Conservation (phyloP, 2,888 invertebrate species). For the Chaitophorus viminalis region DNA sequence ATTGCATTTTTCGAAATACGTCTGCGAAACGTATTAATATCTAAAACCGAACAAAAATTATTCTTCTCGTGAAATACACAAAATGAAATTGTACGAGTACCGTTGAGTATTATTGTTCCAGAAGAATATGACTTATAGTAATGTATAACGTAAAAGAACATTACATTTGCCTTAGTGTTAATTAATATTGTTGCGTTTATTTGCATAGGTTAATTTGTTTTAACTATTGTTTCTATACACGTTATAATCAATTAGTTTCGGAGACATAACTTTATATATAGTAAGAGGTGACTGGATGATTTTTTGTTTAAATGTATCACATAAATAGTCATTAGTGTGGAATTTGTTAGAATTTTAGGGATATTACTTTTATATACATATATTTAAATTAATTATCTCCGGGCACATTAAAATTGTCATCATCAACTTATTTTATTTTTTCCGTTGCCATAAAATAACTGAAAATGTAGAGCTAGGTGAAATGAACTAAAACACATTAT, state of each 20-base stretch:
- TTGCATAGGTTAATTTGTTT: not conserved
- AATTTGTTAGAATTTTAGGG: not conserved
- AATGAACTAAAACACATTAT: not conserved
- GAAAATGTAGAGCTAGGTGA: not conserved
- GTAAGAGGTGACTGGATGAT: not conserved
- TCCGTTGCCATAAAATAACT: not conserved
- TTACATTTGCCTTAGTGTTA: too few species aligned
- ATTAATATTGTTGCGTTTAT: not conserved
- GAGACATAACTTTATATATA: not conserved
- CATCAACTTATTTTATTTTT: not conserved
- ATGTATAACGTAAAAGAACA: too few species aligned
- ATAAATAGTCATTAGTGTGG: not conserved
- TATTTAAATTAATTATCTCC: not conserved
- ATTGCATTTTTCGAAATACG: not conserved
- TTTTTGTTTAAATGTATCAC: not conserved
- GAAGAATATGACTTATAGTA: too few species aligned
- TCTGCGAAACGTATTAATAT: not conserved
- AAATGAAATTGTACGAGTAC: not conserved
- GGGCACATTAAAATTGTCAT: not conserved
- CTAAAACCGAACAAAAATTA: not conserved
- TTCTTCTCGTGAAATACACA: not conserved
- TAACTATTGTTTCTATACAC: not conserved
- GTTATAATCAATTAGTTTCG: not conserved
- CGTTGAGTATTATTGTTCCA: not conserved
- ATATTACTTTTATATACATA: not conserved